phyloP scores from a whole-genome alignment of 2,113 vertebrate genomes.

The human region DNA sequence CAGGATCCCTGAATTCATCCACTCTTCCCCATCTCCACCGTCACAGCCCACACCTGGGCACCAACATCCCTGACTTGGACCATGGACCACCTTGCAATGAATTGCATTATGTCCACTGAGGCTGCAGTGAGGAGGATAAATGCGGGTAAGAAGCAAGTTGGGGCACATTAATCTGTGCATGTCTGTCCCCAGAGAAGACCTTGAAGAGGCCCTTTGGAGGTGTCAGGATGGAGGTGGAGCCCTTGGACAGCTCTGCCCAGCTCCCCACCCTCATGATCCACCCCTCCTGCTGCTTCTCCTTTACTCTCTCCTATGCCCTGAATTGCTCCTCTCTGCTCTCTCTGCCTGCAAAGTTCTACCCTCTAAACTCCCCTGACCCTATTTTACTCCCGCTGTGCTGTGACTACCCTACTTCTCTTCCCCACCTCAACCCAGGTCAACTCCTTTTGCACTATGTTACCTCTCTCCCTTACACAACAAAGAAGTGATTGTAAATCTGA shows the following conservation, averaged over 20 bases:
- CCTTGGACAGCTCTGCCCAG: too few species aligned
- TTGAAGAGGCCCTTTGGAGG: not conserved
- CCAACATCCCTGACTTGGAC: not conserved
- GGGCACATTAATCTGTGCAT: not conserved
- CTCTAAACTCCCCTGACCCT: rapidly evolving
- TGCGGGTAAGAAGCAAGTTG: too few species aligned
- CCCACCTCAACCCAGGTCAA: not conserved
- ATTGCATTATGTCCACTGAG: too few species aligned
- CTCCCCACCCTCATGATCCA: not conserved
- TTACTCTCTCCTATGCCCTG: not conserved
- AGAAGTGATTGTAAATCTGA: not conserved
- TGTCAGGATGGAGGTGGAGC: not conserved
- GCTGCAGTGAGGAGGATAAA: not conserved
- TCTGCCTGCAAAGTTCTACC: not conserved
- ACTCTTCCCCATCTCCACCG: not conserved
- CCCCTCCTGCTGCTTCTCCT: not conserved
- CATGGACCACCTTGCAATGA: not conserved
- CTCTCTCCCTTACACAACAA: too few species aligned
- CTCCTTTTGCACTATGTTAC: not conserved
- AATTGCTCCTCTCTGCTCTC: not conserved
- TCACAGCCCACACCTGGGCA: not conserved
- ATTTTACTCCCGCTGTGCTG: not conserved
- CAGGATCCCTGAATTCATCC: not conserved
- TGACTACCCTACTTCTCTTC: not conserved
- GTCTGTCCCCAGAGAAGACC: not conserved